Conservation (phyloP, 2,797 vertebrate species). For the Catamblyrhynchus diadema region DNA sequence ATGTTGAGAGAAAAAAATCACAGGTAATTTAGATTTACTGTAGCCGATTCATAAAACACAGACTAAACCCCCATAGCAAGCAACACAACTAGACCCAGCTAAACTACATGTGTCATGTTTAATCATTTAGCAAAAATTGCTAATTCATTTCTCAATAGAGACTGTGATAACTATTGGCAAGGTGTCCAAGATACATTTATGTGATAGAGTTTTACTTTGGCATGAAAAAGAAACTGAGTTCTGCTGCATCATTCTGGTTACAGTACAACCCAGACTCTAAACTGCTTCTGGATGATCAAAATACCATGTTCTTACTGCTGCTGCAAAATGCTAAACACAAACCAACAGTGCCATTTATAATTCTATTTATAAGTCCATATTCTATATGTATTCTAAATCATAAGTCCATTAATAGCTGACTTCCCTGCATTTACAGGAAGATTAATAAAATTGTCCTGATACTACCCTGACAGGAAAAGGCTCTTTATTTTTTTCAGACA, state of each 20-base stretch:
- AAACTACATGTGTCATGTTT: not conserved
- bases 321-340: conserved; percentile 40
- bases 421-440: conserved; percentile 62
- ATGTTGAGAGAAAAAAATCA: not conserved
- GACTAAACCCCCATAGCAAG: not conserved
- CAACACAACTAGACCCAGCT: not conserved
- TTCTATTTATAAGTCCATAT: not conserved
- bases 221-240: not conserved
- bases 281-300: not conserved
- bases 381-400: not conserved
- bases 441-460: conserved; percentile 34
- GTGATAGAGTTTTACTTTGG: not conserved
- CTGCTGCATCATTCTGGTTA: not conserved
- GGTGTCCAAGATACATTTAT: not conserved
- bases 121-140: not conserved
- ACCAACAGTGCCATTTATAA: conserved; percentile 29
- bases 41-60: not conserved
- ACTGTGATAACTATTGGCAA: not conserved
- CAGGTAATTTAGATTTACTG: not conserved
- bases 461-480: conserved; percentile 7
- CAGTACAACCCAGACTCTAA: not conserved
- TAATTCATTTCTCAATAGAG: not conserved
- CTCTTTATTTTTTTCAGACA: conserved; percentile 44
- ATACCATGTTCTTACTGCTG: not conserved
- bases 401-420: conserved; percentile 57